These are phyloP conservation scores for Stenichneumon culpator DNA, from an alignment of 2,888 invertebrate genomes.

Conservation along the genomic window DNA sequence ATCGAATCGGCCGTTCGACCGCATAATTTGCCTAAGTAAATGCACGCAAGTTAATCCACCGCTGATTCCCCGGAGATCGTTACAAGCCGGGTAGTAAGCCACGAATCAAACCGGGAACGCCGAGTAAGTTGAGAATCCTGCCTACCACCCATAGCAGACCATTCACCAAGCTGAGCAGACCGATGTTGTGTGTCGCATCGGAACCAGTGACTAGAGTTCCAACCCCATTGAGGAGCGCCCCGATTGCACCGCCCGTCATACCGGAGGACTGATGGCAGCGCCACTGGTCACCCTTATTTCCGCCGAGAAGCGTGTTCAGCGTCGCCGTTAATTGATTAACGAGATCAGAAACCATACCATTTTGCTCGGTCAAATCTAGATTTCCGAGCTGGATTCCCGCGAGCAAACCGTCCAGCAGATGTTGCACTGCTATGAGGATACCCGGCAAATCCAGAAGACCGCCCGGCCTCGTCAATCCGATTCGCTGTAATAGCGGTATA, in stretches of 20 bases:
- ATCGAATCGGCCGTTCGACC: background rate
- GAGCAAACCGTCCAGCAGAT: slow-evolving; percentile 27
- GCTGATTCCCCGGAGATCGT: background rate
- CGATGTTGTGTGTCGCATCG: background rate
- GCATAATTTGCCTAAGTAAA: too few species aligned
- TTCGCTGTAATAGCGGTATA: background rate
- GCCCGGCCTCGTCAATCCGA: background rate
- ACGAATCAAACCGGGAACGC: background rate
- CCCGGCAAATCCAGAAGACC: slow-evolving; percentile 23
- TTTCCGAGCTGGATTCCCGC: slow-evolving; percentile 1
- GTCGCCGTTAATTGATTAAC: background rate
- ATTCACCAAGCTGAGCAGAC: background rate
- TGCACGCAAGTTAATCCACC: background rate
- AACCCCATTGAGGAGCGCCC: background rate
- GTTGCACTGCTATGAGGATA: slow-evolving; percentile 8
- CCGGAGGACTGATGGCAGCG: background rate
- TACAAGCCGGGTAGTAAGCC: background rate
- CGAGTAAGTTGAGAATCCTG: background rate
- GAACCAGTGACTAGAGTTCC: background rate
- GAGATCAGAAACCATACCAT: background rate
- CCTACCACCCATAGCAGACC: background rate
- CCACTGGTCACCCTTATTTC: background rate
- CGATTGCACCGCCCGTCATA: slow-evolving; percentile 6
- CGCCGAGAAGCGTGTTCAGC: slow-evolving; percentile 35
- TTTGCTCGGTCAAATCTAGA: background rate